Evolutionary conservation across 2,888 invertebrate species (phyloP).

Genomic region (Lamellibrachia satsuma): DNA sequence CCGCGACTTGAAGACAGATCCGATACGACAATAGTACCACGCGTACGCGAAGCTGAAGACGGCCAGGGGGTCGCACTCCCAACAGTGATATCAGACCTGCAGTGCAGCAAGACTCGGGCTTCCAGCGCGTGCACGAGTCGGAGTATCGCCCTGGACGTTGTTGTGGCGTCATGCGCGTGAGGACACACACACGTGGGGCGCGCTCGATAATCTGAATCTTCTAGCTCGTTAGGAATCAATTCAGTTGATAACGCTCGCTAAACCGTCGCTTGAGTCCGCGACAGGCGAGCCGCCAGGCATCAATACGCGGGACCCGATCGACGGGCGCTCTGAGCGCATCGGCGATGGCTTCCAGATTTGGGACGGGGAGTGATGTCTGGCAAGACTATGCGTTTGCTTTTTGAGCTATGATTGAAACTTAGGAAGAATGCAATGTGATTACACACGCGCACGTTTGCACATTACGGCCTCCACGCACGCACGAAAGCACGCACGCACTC

Average conservation of each 20-base stretch:
- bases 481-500: not conserved
- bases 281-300: not conserved
- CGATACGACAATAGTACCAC: not conserved
- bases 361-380: not conserved
- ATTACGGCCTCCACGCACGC: not conserved
- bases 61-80: not conserved
- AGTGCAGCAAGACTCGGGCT: not conserved
- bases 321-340: not conserved
- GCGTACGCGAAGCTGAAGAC: not conserved
- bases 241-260: not conserved
- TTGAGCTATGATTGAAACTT: not conserved
- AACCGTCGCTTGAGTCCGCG: not conserved
- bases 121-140: not conserved
- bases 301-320: not conserved
- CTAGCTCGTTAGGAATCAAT: slow-evolving; percentile 13
- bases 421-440: not conserved
- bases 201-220: slow-evolving; percentile 13
- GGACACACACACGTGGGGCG: not conserved
- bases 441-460: not conserved
- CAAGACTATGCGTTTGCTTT: not conserved
- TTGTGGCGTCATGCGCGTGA: not conserved
- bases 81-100: not conserved
- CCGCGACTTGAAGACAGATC: not conserved
- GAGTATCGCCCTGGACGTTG: not conserved
- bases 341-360: not conserved